Percentiles rank a stretch among this genome's conserved stretches.
phyloP scores from a whole-genome alignment of 2,797 vertebrate genomes.

The Hydrophis major region DNA sequence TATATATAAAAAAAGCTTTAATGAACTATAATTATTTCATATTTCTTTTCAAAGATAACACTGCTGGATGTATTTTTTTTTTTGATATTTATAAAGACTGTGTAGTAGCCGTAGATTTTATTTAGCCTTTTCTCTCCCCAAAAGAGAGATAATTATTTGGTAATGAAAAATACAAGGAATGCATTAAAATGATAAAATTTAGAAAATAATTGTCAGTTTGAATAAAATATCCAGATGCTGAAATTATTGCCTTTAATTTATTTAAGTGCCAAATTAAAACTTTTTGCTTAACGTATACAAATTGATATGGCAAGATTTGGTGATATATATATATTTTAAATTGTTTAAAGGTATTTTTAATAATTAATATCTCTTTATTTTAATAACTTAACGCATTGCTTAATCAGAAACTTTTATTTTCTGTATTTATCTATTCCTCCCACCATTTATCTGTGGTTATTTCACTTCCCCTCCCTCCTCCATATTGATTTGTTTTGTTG shows the following conservation, averaged over 20 bases:
- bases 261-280: constrained; percentile 48
- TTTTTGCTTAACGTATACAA: constrained; percentile 17
- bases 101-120: constrained; percentile 3
- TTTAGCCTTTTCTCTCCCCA: not conserved
- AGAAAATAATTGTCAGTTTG: constrained; percentile 61
- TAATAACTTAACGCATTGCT: not conserved
- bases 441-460: not conserved
- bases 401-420: not conserved
- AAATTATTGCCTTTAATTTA: constrained; percentile 55
- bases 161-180: constrained; percentile 61
- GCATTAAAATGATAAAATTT: constrained; percentile 61
- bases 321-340: not conserved
- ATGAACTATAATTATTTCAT: constrained; percentile 23
- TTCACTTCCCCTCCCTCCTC: too few species aligned
- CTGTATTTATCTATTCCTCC: not conserved
- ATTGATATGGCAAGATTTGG: not conserved
- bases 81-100: constrained; percentile 43
- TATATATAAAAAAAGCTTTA: rapidly evolving
- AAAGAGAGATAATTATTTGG: constrained; percentile 31
- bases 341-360: not conserved
- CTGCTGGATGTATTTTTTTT: constrained; percentile 39
- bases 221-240: constrained; percentile 62
- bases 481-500: not conserved
- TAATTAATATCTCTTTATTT: not conserved
- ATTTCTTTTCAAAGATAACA: constrained; percentile 39